Conservation (phyloP, 2,888 invertebrate genomes). For the Atherix ibis region DNA sequence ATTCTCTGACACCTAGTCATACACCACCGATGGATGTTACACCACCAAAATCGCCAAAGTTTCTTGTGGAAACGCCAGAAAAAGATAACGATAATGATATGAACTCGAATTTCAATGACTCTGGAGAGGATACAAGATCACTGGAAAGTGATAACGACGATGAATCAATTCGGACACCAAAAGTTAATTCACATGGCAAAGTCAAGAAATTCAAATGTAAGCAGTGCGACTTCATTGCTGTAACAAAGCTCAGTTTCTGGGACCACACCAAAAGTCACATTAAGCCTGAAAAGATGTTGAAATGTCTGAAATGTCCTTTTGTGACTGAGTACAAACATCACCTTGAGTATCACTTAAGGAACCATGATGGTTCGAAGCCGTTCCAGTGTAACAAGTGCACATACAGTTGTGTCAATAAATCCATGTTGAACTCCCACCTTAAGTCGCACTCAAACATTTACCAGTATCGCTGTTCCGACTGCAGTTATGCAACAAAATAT, state of each 20-base stretch:
- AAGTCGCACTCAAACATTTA: slow-evolving; percentile 90
- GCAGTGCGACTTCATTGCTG: slow-evolving; percentile 70
- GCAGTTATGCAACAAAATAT: slow-evolving; percentile 94
- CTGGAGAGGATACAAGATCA: slow-evolving; percentile 26
- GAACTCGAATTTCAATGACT: slow-evolving; percentile 33
- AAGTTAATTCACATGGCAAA: slow-evolving; percentile 47
- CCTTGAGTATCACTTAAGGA: slow-evolving; percentile 88
- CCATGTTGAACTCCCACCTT: slow-evolving; percentile 96
- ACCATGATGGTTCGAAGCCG: slow-evolving; percentile 90
- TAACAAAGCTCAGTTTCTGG: slow-evolving; percentile 88
- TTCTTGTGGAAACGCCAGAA: slow-evolving; percentile 13
- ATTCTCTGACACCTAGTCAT: slow-evolving; percentile 21
- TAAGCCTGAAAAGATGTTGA: slow-evolving; percentile 77
- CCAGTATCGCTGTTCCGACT: slow-evolving; percentile 84
- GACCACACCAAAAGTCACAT: slow-evolving; percentile 82
- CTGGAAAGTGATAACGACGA: slow-evolving; percentile 29
- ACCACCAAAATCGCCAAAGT: slow-evolving; percentile 30
- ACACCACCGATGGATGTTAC: slow-evolving; percentile 33
- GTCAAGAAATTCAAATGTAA: slow-evolving; percentile 85
- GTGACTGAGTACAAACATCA: slow-evolving; percentile 99
- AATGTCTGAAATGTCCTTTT: slow-evolving; percentile 87
- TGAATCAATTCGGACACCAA: slow-evolving; percentile 35
- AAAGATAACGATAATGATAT: slow-evolving; percentile 27
- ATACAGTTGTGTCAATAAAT: slow-evolving; percentile 92
- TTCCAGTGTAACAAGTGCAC: slow-evolving; percentile 82